Base-by-base conservation (phyloP, 1,140 invertebrate genomes). In the Papilio dardanus region DNA sequence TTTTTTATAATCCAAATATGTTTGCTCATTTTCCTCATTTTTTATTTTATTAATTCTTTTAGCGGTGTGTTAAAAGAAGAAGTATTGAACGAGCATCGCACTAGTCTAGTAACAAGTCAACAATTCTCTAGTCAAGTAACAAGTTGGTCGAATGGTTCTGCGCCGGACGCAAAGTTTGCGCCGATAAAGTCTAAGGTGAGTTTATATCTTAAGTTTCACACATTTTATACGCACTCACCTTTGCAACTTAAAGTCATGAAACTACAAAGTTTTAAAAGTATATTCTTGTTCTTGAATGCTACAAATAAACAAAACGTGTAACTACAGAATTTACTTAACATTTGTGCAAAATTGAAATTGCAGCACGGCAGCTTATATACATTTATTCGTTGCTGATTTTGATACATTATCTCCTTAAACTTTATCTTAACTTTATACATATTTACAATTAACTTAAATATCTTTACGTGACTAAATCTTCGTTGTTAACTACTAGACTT, bases 101-200 rank as follows among this genome's bases (percentile, higher is more conserved):
- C 37, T 77, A 83, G 75, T 82, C 79, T 74, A n/a, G n/a, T n/a
- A n/a, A n/a, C n/a, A n/a, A n/a, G n/a, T n/a, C n/a, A n/a, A n/a
- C n/a, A n/a, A 40, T 75, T 75, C 75, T 76, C 81, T 81, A 84
- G 78, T 81, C 79, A 80, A 76, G 74, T 69, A 19, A 74, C 75
- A 37, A 66, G 65, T 71, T 74, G 71, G 74, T 46, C 8, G 19
- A 79, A 81, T 67, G 54, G 58, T 19, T 77, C 80, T 10, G 30
- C 62, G 12, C 33, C 66, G n/a, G 58, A 69, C 21, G 71, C 86
- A 3, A 83, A 79, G 77, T 92, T 92, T 78, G 80, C 79, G 19
- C 76, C 90, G n/a, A 91, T 92, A 50, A 84, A 88, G 77, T 90
- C 90, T 35, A 88, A 80, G 84, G 90, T 92, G 75, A 88, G 86